Conservation (phyloP, 1,140 invertebrate species). For the Oedothorax gibbosus region DNA sequence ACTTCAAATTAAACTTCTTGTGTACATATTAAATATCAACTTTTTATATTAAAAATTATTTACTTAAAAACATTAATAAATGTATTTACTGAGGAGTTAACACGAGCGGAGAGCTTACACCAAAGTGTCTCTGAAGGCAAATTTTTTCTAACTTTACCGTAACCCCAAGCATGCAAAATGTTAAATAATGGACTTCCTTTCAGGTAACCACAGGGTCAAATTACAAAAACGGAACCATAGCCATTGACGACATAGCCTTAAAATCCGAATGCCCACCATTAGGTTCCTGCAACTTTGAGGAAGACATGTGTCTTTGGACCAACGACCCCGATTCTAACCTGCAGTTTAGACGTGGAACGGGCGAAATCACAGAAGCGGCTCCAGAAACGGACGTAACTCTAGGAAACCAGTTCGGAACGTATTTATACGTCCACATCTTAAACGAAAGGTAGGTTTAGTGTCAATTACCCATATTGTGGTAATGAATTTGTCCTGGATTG, state of each 20-base stretch:
- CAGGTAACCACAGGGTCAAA: slow-evolving; percentile 28
- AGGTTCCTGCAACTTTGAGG: slow-evolving; percentile 67
- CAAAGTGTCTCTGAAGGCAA: no score
- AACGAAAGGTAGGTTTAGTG: neutral
- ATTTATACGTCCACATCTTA: slow-evolving; percentile 45
- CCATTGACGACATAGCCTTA: slow-evolving; percentile 64
- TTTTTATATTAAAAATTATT: neutral
- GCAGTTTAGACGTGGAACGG: slow-evolving; percentile 52
- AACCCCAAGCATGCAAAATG: neutral
- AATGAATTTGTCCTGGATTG: no score
- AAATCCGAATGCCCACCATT: slow-evolving; percentile 48
- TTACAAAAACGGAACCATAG: slow-evolving; percentile 31
- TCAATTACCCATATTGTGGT: no score
- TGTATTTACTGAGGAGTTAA: neutral
- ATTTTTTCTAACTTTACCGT: neutral
- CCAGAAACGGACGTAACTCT: slow-evolving; percentile 54
- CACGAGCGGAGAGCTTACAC: no score
- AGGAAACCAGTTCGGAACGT: slow-evolving; percentile 56
- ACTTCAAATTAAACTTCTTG: neutral
- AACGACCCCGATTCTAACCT: slow-evolving; percentile 49
- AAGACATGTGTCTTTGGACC: slow-evolving; percentile 66
- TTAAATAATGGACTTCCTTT: neutral
- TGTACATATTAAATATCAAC: neutral
- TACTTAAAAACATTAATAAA: neutral
- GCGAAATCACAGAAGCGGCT: slow-evolving; percentile 41